Percentiles rank a stretch among this genome's conserved stretches.
These are phyloP conservation scores for Naso thynnoides DNA, from an alignment of 2,797 vertebrate species.

Conservation along the genomic window DNA sequence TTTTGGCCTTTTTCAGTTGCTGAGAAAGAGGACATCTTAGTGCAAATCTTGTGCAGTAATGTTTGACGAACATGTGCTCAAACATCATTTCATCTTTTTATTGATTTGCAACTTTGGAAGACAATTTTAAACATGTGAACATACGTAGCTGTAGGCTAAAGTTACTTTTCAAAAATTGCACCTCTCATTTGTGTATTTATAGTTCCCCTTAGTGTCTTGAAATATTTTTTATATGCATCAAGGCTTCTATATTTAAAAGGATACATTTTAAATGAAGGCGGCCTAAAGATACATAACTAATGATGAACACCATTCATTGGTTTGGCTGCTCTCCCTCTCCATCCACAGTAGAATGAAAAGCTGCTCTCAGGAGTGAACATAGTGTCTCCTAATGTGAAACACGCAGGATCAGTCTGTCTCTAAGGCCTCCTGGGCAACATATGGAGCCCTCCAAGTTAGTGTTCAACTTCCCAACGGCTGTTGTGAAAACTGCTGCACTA, in stretches of 20 bases:
- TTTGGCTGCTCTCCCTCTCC: constrained; percentile 48
- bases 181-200: neutral
- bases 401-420: constrained; percentile 68
- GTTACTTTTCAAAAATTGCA: neutral
- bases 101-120: neutral
- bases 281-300: constrained; percentile 66
- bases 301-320: constrained; percentile 41
- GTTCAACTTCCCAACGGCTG: constrained; percentile 83
- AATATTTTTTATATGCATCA: constrained; percentile 7
- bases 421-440: constrained; percentile 86
- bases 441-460: constrained; percentile 85
- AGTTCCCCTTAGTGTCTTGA: constrained; percentile 12
- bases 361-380: constrained; percentile 58
- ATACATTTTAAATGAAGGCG: constrained; percentile 35
- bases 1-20: neutral
- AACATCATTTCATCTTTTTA: neutral
- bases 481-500: constrained; percentile 80
- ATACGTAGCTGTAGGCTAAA: neutral
- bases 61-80: neutral
- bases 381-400: constrained; percentile 68
- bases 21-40: neutral
- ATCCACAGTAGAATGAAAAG: constrained; percentile 47
- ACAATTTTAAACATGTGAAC: neutral
- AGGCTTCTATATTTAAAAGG: constrained; percentile 30
- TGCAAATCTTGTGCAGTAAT: neutral